Evolutionary conservation across 2,797 vertebrate species (phyloP).

Genomic region (Sarcoramphus papa): DNA sequence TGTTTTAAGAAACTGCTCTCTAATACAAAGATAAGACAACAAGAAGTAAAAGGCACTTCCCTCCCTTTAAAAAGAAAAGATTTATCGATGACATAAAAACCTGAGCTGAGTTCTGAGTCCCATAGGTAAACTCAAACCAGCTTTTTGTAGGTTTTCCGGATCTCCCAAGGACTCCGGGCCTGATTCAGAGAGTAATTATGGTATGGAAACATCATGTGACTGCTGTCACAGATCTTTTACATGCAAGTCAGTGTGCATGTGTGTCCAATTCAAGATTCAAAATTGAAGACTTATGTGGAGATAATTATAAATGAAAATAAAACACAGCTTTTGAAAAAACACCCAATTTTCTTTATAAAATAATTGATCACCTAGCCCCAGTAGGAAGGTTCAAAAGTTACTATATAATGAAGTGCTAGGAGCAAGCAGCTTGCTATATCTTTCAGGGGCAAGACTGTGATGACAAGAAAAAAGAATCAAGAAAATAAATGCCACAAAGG

Average conservation of each 20-base stretch:
- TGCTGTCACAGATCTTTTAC: slow-evolving; percentile 69
- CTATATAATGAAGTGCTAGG: background rate
- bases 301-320: slow-evolving; percentile 72
- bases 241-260: slow-evolving; percentile 62
- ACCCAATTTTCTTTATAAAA: slow-evolving; percentile 54
- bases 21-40: background rate
- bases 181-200: slow-evolving; percentile 35
- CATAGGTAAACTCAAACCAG: background rate
- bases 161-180: slow-evolving; percentile 25
- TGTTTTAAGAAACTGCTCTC: background rate
- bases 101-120: background rate
- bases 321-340: slow-evolving; percentile 58
- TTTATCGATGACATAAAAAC: background rate
- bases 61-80: background rate
- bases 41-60: background rate
- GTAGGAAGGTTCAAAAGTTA: slow-evolving; percentile 13
- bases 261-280: slow-evolving; percentile 69
- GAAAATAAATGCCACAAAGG: background rate
- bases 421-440: background rate
- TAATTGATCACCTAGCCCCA: slow-evolving; percentile 7
- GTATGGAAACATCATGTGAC: slow-evolving; percentile 54
- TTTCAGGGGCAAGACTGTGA: background rate
- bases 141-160: slow-evolving; percentile 5
- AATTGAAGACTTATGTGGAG: slow-evolving; percentile 73
- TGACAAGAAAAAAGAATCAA: background rate